Evolutionary conservation across 2,888 invertebrate species (phyloP), one percentile per base, ranked within the genome.

Genomic region (Drosophila kambysellisi): DNA sequence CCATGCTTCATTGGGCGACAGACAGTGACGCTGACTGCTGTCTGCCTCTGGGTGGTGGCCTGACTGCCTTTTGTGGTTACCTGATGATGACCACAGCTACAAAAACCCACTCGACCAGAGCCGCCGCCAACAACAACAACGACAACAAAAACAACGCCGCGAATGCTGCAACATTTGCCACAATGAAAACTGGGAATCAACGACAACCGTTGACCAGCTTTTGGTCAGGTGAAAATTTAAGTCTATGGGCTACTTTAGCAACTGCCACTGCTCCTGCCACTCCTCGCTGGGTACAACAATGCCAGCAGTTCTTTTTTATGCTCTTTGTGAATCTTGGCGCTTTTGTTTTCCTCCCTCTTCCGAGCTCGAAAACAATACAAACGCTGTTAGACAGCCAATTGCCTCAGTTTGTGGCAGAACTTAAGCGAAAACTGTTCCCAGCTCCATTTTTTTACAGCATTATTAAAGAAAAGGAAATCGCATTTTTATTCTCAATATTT

Each of bases 1-100:
- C 76, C 85, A 84, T 72, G 86, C 77, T 86, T 77, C 83, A 82
- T 79, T 82, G 85, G 62, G 57, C 76, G 73, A 30, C 29, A 56
- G 51, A 53, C 61, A 35, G 65, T 58, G 62, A 59, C 61, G 48
- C 48, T 33, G 46, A 43, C 20, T 46, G 50, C 30, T 32, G 39
- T 11, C 59, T 15, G 32, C 56, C 50, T 4, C 25, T 35, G 43
- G 43, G 43, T 54, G 43, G 43, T 54, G 32, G 20, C 32, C 63
- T 20, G 71, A 37, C 71, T 70, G 48, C 57, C 81, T 63, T 70
- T 79, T 79, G 72, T 80, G 80, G 82, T 82, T 63, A 41, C 61
- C 61, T 73, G 79, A 61, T 66, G 69, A 71, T 71, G 80, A 73
- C 73, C 81, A 64, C 79, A 79, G 70, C 65, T 56, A 70, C 70